Evolutionary conservation across 1,140 invertebrate genomes (phyloP).

Genomic region (Meloidogyne floridensis): DNA sequence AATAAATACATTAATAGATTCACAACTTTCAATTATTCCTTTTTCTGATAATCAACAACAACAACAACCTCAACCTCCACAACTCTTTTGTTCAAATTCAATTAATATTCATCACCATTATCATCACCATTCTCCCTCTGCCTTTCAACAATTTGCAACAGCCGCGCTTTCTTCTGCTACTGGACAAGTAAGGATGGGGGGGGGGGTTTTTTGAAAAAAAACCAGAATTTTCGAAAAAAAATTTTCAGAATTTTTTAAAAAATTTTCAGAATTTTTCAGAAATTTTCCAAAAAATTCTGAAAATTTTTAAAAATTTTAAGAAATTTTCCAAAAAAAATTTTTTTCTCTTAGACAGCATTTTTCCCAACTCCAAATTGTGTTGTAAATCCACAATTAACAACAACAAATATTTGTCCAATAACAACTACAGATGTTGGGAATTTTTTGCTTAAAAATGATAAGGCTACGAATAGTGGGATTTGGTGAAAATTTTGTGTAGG

Average conservation of each 20-base stretch:
- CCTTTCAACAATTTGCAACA: background rate
- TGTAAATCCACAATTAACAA: background rate
- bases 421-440: background rate
- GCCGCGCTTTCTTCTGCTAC: background rate
- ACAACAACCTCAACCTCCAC: background rate
- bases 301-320: too few species aligned
- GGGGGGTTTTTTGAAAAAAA: too few species aligned
- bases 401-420: background rate
- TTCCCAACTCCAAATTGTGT: background rate
- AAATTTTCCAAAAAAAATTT: too few species aligned
- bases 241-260: too few species aligned
- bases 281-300: too few species aligned
- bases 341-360: background rate
- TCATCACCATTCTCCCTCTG: background rate
- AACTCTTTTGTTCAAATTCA: conserved; percentile 16
- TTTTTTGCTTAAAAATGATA: background rate
- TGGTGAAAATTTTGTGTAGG: too few species aligned
- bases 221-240: too few species aligned
- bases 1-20: background rate
- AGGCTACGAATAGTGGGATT: background rate
- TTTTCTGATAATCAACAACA: background rate
- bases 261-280: too few species aligned
- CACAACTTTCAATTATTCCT: background rate
- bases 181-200: background rate
- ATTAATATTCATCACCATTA: conserved; percentile 27